Percentiles rank a stretch among this genome's conserved stretches.
phyloP scores from a whole-genome alignment of 2,797 vertebrate genomes.

The Macrochelys suwanniensis region DNA sequence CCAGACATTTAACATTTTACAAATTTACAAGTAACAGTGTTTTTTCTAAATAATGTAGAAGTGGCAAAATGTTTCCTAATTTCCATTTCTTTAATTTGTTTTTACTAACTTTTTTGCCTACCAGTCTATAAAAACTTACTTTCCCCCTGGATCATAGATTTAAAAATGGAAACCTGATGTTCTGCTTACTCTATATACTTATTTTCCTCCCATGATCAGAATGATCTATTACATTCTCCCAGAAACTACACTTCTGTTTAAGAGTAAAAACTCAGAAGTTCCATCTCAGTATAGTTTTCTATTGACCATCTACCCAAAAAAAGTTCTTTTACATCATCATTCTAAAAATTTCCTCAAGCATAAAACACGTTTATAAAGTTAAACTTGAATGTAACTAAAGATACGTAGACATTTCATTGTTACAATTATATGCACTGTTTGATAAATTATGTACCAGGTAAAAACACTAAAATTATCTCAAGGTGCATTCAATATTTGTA shows the following conservation, averaged over 20 bases:
- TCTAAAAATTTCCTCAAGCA: slow-evolving; percentile 83
- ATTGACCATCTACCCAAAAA: slow-evolving; percentile 65
- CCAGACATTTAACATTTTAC: slow-evolving; percentile 83
- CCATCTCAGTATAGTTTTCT: slow-evolving; percentile 47
- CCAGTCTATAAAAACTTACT: slow-evolving; percentile 76
- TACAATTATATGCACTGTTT: slow-evolving; percentile 84
- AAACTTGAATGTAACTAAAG: slow-evolving; percentile 88
- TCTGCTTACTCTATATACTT: slow-evolving; percentile 59
- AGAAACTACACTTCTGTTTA: slow-evolving; percentile 56
- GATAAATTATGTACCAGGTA: slow-evolving; percentile 90
- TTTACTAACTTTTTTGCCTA: slow-evolving; percentile 68
- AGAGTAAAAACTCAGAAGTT: slow-evolving; percentile 68
- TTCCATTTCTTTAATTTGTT: slow-evolving; percentile 65
- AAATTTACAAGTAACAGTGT: slow-evolving; percentile 83
- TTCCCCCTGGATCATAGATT: slow-evolving; percentile 73
- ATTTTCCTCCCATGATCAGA: slow-evolving; percentile 58
- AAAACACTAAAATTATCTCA: slow-evolving; percentile 88
- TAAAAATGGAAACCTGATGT: slow-evolving; percentile 80
- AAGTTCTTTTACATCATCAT: slow-evolving; percentile 77
- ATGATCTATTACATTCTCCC: slow-evolving; percentile 56
- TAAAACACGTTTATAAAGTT: slow-evolving; percentile 88
- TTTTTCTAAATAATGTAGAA: slow-evolving; percentile 81
- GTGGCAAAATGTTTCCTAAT: slow-evolving; percentile 80
- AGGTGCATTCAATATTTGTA: slow-evolving; percentile 88
- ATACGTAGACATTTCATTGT: slow-evolving; percentile 87